Conservation (phyloP, 2,113 vertebrate genomes). For the Tetraodon nigroviridis region DNA sequence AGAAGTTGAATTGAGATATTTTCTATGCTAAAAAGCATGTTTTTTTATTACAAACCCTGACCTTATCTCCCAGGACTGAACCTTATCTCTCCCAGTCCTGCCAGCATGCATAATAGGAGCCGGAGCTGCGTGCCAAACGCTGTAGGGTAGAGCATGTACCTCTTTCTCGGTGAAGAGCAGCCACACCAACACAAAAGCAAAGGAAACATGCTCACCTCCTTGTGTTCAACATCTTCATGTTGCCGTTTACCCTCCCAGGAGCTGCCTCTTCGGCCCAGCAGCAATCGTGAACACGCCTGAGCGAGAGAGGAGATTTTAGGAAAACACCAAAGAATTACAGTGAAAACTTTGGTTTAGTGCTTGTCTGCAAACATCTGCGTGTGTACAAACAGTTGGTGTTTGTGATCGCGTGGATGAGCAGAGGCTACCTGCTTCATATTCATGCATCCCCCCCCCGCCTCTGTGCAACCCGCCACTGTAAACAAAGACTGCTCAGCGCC, state of each 20-base stretch:
- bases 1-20: constrained; percentile 22
- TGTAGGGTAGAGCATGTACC: constrained; percentile 49
- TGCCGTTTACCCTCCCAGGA: constrained; percentile 8
- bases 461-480: constrained; percentile 67
- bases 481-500: constrained; percentile 77
- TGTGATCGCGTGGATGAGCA: constrained; percentile 28
- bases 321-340: constrained; percentile 16
- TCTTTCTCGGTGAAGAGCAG: constrained; percentile 38
- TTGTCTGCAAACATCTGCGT: constrained; percentile 8
- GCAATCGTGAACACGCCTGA: constrained; percentile 12
- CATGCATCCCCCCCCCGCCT: constrained; percentile 62
- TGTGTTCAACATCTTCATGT: constrained; percentile 34
- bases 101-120: constrained; percentile 61
- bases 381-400: constrained; percentile 17
- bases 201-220: constrained; percentile 41
- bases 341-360: constrained; percentile 35
- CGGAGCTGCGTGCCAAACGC: constrained; percentile 61
- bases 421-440: constrained; percentile 69
- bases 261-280: constrained; percentile 29
- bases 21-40: constrained; percentile 8
- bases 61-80: constrained; percentile 57
- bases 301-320: constrained; percentile 12
- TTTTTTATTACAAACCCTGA: constrained; percentile 60
- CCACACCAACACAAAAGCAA: constrained; percentile 37
- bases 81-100: constrained; percentile 46